Conservation (phyloP, 35 echinoderm and acorn worm species). For the Anneissia japonica region DNA sequence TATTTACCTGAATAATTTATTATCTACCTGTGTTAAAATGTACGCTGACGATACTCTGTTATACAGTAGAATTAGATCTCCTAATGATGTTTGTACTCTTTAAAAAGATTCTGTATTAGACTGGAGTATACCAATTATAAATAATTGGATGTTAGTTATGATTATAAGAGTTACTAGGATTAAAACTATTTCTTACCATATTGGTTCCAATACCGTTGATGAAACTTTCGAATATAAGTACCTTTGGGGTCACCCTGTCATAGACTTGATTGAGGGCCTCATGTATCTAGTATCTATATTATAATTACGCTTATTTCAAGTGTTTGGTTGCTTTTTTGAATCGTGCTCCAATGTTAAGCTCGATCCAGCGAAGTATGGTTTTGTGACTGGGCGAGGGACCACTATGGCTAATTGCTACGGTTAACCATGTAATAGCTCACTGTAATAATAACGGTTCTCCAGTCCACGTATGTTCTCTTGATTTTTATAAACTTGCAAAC, state of each 20-base stretch:
- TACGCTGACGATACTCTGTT: background rate
- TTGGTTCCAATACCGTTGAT: background rate
- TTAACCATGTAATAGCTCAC: no score
- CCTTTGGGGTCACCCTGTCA: background rate
- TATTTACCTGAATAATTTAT: background rate
- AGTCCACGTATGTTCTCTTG: no score
- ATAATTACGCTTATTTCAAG: no score
- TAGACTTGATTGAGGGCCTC: background rate
- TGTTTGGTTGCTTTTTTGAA: no score
- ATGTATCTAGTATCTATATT: background rate
- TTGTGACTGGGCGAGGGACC: no score
- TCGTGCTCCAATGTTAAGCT: no score
- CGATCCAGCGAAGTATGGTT: no score
- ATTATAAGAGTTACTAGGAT: background rate
- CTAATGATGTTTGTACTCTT: background rate
- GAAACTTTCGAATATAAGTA: background rate
- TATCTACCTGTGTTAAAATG: background rate
- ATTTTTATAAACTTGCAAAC: no score
- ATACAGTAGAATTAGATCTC: background rate
- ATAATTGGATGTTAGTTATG: background rate
- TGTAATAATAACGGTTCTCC: no score
- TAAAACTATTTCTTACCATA: background rate
- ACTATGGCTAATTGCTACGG: no score
- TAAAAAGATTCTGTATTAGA: background rate
- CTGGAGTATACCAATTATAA: background rate